These are phyloP conservation scores for Lepidocyrtinus sp. DNA, from an alignment of 2,888 invertebrate genomes.

Conservation along the genomic window DNA sequence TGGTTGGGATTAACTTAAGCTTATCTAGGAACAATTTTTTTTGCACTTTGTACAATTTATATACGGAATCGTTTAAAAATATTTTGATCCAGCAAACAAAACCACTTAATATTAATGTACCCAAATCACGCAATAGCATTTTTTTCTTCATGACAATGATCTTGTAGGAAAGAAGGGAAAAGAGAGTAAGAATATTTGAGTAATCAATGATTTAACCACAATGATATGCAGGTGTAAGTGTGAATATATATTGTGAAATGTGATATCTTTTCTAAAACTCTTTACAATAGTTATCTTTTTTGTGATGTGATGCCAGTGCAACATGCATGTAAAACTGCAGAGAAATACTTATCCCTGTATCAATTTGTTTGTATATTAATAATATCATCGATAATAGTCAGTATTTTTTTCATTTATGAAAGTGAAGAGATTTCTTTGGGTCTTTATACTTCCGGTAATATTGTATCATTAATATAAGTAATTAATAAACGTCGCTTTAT, in stretches of 20 bases:
- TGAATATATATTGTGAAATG: constrained; percentile 29
- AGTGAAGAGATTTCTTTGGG: constrained; percentile 25
- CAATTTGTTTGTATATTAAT: constrained; percentile 27
- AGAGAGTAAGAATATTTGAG: no score
- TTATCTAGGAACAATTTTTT: no score
- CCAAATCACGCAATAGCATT: no score
- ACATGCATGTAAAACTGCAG: constrained; percentile 45
- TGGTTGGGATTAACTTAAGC: constrained; percentile 47
- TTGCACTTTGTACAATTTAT: background rate
- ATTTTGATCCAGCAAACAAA: no score
- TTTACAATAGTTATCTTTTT: constrained; percentile 10
- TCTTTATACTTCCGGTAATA: constrained; percentile 57
- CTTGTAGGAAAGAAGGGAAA: background rate
- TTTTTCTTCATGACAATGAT: constrained; percentile 12
- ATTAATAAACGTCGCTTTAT: constrained; percentile 18
- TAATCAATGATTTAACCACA: no score
- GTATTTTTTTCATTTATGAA: constrained; percentile 50
- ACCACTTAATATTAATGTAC: no score
- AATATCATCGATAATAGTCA: constrained; percentile 46
- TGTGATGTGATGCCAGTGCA: constrained; percentile 33
- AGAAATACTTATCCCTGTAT: constrained; percentile 22
- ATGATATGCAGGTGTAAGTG: background rate
- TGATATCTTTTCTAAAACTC: constrained; percentile 37
- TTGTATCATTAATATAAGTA: no score
- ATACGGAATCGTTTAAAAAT: constrained; percentile 26